Evolutionary conservation across 2,113 vertebrate genomes (phyloP).

Genomic region (Nycticryphes semicollaris): DNA sequence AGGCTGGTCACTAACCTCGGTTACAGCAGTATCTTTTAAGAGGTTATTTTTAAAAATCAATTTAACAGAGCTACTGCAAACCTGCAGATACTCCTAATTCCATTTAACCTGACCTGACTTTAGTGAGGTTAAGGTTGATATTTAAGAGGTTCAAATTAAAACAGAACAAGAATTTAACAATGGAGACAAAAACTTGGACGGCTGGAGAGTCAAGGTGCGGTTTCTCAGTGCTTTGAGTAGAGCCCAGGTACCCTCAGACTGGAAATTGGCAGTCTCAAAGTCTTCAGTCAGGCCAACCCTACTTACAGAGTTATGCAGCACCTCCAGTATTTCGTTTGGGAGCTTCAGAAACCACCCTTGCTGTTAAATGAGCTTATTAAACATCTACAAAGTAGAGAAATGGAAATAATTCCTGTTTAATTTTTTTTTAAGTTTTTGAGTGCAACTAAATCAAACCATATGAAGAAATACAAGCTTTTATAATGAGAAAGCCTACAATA

Average conservation of each 20-base stretch:
- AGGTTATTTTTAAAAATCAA: neutral
- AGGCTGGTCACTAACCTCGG: neutral
- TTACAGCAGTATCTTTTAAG: neutral
- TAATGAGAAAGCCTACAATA: neutral
- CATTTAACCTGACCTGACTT: neutral
- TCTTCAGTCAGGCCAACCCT: neutral
- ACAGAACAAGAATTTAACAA: neutral
- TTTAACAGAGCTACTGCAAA: neutral
- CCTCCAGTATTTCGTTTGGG: neutral
- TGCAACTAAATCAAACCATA: neutral
- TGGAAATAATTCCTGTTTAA: neutral
- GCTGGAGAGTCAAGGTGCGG: neutral
- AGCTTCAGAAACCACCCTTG: neutral
- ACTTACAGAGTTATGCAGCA: neutral
- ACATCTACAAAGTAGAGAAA: neutral
- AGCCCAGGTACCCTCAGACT: neutral
- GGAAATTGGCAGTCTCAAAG: neutral
- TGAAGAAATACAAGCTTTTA: neutral
- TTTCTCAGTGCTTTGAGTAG: neutral
- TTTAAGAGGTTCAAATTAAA: neutral
- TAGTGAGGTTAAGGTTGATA: neutral
- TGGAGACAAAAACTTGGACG: neutral
- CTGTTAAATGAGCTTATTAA: neutral
- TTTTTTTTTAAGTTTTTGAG: neutral
- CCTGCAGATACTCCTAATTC: neutral